These are phyloP conservation scores for Pluvialis apricaria DNA, from an alignment of 2,113 vertebrate species.

Conservation along the genomic window DNA sequence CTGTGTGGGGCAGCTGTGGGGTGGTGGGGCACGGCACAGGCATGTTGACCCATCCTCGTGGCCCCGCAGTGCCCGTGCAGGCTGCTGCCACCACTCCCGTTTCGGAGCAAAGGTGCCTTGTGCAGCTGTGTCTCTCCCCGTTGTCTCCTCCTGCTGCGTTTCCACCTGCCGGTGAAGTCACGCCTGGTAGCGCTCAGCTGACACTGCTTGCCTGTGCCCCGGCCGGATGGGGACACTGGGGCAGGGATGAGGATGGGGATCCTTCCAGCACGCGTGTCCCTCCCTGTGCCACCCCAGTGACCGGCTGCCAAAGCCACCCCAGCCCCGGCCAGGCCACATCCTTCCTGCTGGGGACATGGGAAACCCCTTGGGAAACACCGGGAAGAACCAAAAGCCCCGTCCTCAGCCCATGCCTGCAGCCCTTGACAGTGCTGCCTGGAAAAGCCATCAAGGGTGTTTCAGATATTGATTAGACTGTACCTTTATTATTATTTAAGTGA, in stretches of 20 bases:
- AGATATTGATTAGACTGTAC: neutral
- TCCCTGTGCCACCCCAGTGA: neutral
- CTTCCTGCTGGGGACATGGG: neutral
- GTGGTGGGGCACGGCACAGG: fast-evolving
- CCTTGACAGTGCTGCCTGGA: fast-evolving
- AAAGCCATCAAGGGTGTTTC: neutral
- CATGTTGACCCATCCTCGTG: fast-evolving
- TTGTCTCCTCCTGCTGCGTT: neutral
- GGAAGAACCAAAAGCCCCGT: neutral
- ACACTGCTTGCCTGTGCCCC: neutral
- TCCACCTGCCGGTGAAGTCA: neutral
- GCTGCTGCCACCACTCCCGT: neutral
- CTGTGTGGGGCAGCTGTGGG: fast-evolving
- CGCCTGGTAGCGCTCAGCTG: neutral
- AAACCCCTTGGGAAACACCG: neutral
- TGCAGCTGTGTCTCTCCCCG: neutral
- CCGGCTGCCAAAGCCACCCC: neutral
- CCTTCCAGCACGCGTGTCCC: fast-evolving
- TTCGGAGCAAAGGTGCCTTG: neutral
- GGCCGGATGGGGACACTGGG: neutral
- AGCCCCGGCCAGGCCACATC: fast-evolving
- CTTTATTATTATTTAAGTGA: neutral
- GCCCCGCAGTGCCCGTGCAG: fast-evolving
- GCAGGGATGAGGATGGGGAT: neutral
- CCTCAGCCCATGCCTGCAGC: neutral